Conservation (phyloP, 2,797 vertebrate species). For the Manis javanica region DNA sequence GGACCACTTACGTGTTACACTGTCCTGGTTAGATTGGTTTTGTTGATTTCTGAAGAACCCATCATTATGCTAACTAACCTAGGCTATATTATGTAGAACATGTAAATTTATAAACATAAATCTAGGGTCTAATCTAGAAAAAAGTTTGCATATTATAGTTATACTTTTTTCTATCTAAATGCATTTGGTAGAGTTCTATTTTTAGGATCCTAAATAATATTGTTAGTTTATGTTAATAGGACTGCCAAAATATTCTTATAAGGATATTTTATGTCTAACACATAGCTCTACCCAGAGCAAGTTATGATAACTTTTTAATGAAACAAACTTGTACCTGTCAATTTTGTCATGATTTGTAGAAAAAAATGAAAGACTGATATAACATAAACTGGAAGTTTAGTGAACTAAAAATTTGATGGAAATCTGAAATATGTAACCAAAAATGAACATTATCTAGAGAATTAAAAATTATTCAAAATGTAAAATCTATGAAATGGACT, state of each 20-base stretch:
- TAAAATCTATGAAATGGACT: background rate
- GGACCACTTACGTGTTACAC: background rate
- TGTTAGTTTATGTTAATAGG: background rate
- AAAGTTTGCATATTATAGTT: background rate
- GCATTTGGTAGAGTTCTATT: background rate
- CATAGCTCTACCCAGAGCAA: background rate
- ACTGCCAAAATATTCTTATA: background rate
- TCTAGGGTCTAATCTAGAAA: background rate
- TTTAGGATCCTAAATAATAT: background rate
- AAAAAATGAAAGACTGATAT: background rate
- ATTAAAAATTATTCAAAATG: background rate
- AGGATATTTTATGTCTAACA: background rate
- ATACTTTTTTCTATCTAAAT: background rate
- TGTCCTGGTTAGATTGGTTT: background rate
- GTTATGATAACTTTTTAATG: background rate
- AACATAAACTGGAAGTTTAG: background rate
- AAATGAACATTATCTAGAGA: background rate
- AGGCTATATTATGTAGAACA: background rate
- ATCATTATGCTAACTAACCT: background rate
- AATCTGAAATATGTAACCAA: constrained; percentile 8
- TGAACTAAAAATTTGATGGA: background rate
- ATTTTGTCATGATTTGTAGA: background rate
- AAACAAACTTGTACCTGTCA: background rate
- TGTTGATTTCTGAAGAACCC: background rate
- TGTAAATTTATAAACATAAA: background rate